Evolutionary conservation across 1,140 invertebrate genomes (phyloP), one percentile per base, ranked within the genome.

Genomic region (Ylistrum balloti): DNA sequence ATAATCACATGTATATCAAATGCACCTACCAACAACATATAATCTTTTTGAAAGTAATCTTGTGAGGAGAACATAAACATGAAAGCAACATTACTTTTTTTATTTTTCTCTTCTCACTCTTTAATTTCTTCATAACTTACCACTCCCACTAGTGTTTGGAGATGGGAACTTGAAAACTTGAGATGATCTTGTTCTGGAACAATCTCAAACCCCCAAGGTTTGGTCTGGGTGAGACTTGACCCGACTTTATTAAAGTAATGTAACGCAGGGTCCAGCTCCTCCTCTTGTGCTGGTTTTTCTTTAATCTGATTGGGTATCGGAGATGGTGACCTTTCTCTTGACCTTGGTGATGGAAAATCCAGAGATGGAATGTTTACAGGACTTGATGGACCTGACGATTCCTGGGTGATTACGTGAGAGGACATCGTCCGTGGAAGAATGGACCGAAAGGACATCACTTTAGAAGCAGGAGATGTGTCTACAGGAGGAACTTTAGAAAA

Each of bases 381-480:
- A 74, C 89, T 90, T 17, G 90, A 74, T 1, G 92, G 90, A 10
- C 89, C 85, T 0, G 90, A 87, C 2, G 90, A 92, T n/a, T 95
- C 94, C 1, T 93, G 90, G 15, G 93, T 94, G 0, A 95, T 92
- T 88, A 99, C 96, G 95, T 98, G 98, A 3, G 98, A 97, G 0
- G 98, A 99, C 92, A 99, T 96, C 34, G 98, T 99, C n/a, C 98
- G 97, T 0, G 98, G 98, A 94, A 99, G 98, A 38, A 99, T 99
- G 0, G 98, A 98, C 88, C 98, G 95, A 93, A 97, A 97, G 45
- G 95, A 95, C 56, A 74, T 74, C 56, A 74, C 56, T 74, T 74
- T 74, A 5, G 56, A 7, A 33, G 95, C 95, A 90, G 96, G 96
- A 38, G 93, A 88, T 92, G 94, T 97, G 93, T 97, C 97, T 93